Percentiles rank a stretch among this genome's conserved stretches.
Evolutionary conservation across 2,888 invertebrate species (phyloP).

Genomic region (Cosmopolites sordidus): DNA sequence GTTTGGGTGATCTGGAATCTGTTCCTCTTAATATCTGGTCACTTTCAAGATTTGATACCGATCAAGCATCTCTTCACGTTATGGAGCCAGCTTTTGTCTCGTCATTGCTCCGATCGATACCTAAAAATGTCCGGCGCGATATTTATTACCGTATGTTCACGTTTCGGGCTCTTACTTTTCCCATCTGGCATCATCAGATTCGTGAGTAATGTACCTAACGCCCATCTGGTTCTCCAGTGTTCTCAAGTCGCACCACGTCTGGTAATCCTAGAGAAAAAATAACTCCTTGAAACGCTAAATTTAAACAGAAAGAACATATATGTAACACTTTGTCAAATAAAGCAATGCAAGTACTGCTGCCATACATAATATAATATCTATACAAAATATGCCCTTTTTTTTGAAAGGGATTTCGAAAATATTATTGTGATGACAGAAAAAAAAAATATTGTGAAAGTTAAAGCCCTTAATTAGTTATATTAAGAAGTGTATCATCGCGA

Average conservation of each 20-base stretch:
- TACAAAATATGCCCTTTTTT: not conserved
- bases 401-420: too few relatives aligned
- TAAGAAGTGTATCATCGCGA: too few relatives aligned
- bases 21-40: too few relatives aligned
- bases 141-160: too few relatives aligned
- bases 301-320: too few relatives aligned
- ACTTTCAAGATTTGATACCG: conserved; percentile 41
- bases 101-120: conserved; percentile 46
- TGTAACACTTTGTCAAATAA: too few relatives aligned
- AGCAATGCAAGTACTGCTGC: too few relatives aligned
- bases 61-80: conserved; percentile 47
- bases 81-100: conserved; percentile 52
- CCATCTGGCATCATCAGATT: conserved; percentile 92
- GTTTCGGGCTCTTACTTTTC: conserved; percentile 43
- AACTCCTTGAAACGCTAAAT: not conserved
- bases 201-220: conserved; percentile 82
- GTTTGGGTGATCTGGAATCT: not conserved
- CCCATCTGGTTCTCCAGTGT: conserved; percentile 73
- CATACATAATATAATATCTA: too few relatives aligned
- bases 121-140: too few relatives aligned
- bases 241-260: conserved; percentile 92
- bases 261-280: conserved; percentile 53
- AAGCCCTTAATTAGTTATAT: too few relatives aligned
- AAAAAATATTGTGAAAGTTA: too few relatives aligned
- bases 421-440: too few relatives aligned